Evolutionary conservation across 2,113 vertebrate species (phyloP).

Genomic region (Ascaphus truei): DNA sequence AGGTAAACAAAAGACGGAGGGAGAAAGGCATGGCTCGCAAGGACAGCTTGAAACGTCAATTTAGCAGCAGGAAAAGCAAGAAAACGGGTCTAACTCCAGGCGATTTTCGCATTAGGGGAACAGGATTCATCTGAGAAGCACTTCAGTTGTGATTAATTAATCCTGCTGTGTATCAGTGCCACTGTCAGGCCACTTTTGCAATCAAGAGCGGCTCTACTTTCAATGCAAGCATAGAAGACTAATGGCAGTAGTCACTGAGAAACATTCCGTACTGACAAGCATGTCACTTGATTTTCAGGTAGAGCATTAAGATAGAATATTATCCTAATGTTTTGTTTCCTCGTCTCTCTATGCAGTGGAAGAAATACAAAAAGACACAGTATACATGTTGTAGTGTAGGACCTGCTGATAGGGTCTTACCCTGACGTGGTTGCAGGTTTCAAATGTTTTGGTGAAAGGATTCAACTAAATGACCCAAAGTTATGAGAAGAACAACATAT

Average conservation of each 20-base stretch:
- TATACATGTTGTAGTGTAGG: no score
- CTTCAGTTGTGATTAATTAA: constrained; percentile 7
- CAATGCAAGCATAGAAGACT: no score
- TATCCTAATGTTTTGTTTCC: no score
- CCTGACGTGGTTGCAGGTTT: no score
- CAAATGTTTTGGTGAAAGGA: no score
- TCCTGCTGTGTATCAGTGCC: background rate
- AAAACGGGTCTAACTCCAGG: constrained; percentile 12
- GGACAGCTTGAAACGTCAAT: constrained; percentile 26
- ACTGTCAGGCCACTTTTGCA: background rate
- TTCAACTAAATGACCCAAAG: no score
- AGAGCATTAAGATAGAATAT: no score
- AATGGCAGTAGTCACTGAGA: background rate
- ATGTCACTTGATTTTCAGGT: no score
- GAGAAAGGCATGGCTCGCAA: background rate
- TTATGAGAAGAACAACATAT: no score
- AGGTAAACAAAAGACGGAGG: constrained; percentile 17
- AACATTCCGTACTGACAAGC: background rate
- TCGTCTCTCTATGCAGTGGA: no score
- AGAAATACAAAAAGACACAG: no score
- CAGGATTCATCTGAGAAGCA: constrained; percentile 9
- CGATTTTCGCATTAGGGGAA: constrained; percentile 3
- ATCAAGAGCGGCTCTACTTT: background rate
- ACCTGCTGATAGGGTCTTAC: no score
- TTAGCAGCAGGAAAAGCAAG: constrained; percentile 11